Conservation (phyloP, 2,888 invertebrate genomes). For the Tetranychus truncatus region DNA sequence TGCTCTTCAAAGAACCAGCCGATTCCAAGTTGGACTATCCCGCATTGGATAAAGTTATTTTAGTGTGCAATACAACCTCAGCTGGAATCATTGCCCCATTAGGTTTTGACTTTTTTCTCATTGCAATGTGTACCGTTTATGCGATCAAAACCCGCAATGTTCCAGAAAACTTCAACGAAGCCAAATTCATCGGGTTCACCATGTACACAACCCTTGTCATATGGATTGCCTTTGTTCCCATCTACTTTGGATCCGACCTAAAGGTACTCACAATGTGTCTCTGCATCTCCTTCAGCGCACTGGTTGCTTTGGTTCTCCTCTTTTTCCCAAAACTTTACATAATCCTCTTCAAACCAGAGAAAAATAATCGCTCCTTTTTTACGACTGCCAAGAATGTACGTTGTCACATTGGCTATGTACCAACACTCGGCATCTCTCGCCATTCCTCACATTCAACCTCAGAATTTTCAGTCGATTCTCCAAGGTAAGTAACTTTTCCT, state of each 20-base stretch:
- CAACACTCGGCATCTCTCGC: constrained; percentile 23
- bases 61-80: constrained; percentile 46
- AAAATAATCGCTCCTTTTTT: constrained; percentile 54
- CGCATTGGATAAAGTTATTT: constrained; percentile 39
- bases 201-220: constrained; percentile 98
- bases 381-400: constrained; percentile 52
- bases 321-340: constrained; percentile 59
- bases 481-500: constrained; percentile 22
- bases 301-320: constrained; percentile 50
- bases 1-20: constrained; percentile 44
- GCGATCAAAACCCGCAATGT: constrained; percentile 87
- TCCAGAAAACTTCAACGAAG: constrained; percentile 93
- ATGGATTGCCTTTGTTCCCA: constrained; percentile 91
- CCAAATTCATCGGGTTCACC: constrained; percentile 62
- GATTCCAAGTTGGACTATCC: constrained; percentile 39
- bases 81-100: constrained; percentile 65
- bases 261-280: constrained; percentile 42
- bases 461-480: constrained; percentile 28
- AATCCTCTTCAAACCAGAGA: constrained; percentile 52
- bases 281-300: constrained; percentile 51
- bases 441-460: constrained; percentile 28
- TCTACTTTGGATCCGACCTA: constrained; percentile 68
- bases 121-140: constrained; percentile 73
- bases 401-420: constrained; percentile 42
- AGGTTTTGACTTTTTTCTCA: constrained; percentile 50